Evolutionary conservation across 2,888 invertebrate genomes (phyloP).

Genomic region (Drosophila meridionalis): DNA sequence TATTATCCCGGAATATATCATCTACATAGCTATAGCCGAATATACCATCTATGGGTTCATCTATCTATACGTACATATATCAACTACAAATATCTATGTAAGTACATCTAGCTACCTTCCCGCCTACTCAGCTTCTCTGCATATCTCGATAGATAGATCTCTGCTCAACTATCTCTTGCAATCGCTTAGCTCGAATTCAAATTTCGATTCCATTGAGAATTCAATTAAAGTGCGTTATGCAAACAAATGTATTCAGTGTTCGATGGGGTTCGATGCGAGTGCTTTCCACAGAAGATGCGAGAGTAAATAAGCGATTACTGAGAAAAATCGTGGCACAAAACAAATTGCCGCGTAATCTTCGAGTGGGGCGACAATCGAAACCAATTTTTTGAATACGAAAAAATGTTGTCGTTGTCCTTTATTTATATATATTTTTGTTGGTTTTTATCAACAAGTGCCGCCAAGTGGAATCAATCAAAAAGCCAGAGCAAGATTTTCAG

Average conservation of each 20-base stretch:
- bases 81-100: neutral
- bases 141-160: neutral
- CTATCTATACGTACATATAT: neutral
- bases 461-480: slow-evolving; percentile 76
- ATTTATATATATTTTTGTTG: neutral
- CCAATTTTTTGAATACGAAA: slow-evolving; percentile 36
- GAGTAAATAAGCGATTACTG: slow-evolving; percentile 51
- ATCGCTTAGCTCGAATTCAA: slow-evolving; percentile 2
- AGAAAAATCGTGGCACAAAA: slow-evolving; percentile 66
- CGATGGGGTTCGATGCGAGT: slow-evolving; percentile 29
- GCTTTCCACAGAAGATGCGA: slow-evolving; percentile 41
- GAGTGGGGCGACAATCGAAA: slow-evolving; percentile 64
- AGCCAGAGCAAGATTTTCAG: slow-evolving; percentile 37
- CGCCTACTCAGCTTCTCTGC: neutral
- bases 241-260: slow-evolving; percentile 54
- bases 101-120: neutral
- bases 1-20: neutral
- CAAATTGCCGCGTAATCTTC: slow-evolving; percentile 82
- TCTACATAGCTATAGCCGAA: neutral
- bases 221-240: slow-evolving; percentile 71
- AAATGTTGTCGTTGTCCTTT: slow-evolving; percentile 58
- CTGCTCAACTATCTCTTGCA: neutral
- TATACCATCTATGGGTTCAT: neutral
- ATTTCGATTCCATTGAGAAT: slow-evolving; percentile 62
- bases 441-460: slow-evolving; percentile 75